Evolutionary conservation across 2,888 invertebrate species (phyloP).

Genomic region (Nemotelus pantherinus): DNA sequence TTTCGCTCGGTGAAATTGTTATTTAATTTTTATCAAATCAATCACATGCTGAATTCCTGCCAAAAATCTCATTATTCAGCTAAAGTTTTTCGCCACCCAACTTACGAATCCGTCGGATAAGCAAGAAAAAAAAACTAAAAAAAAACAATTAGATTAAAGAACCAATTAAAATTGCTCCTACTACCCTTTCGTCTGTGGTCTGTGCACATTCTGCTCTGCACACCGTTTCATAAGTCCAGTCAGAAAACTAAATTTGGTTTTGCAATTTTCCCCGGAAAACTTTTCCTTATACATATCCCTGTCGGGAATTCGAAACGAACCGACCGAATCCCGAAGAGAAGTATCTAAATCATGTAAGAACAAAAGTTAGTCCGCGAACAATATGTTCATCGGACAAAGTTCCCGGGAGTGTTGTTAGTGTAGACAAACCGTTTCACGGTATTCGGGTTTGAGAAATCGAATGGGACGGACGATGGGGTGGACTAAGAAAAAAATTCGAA

Average conservation of each 20-base stretch:
- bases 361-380: conserved; percentile 34
- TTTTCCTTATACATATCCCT: conserved; percentile 17
- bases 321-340: not conserved
- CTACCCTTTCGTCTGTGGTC: not conserved
- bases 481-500: conserved; percentile 20
- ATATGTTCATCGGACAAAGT: conserved; percentile 35
- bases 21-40: no score
- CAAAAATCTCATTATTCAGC: no score
- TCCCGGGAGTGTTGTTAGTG: conserved; percentile 34
- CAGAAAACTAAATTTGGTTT: conserved; percentile 30
- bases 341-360: conserved; percentile 31
- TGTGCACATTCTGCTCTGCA: no score
- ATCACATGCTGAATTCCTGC: no score
- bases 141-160: not conserved
- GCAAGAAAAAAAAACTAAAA: not conserved
- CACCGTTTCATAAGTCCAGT: not conserved
- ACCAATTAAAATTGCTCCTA: conserved; percentile 34
- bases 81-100: not conserved
- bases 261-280: conserved; percentile 20
- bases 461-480: not conserved
- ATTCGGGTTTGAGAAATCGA: not conserved
- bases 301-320: conserved; percentile 13
- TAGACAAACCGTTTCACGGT: not conserved
- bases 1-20: no score
- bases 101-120: not conserved